Base-by-base conservation (phyloP, 2,888 invertebrate genomes). In the Crematogaster levior region DNA sequence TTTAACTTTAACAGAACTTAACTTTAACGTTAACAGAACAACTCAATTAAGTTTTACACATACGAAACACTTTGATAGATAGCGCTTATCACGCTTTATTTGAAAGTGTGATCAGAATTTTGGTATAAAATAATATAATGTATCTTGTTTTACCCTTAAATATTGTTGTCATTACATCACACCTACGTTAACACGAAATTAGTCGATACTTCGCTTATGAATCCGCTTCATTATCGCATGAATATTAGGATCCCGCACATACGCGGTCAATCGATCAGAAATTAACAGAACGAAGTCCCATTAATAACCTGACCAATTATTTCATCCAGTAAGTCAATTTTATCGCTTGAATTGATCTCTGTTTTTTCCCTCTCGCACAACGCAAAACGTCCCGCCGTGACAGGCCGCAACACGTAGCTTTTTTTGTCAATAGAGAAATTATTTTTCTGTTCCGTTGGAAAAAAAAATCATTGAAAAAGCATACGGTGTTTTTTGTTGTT, bases 361-460 rank as follows among this genome's bases (percentile, higher is more conserved):
- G 74, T 51, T 63, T 51, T 30, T 48, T 27, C 18, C 15, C 37
- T 37, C 51, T 37, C 37, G 21, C 27, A 43, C 27, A 53, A 51
- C 63, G 51, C 65, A 75, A 75, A 75, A 75, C 75, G 51, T 75
- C 37, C 51, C 37, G 37, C 65, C 4, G 18, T 75, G 75, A 75
- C 75, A 65, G 65, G 65, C 65, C 75, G 51, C 65, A 46, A 51
- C 75, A 30, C 30, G 30, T 21, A 73, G 73, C 48, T 48, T 65
- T 63, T 58, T 75, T 65, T 65, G 24, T 65, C 65, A 51, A 75
- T 65, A 75, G 51, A 63, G 65, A 75, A 75, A 75, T 63, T 75
- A 63, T 75, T 75, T 74, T 63, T 65, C 63, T 18, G 51, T 65
- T 65, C 21, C 43, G 75, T 27, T 37, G 43, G 61, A 75, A 75